These are phyloP conservation scores for Capreolus pygargus DNA, from an alignment of 2,113 vertebrate species.

Conservation along the genomic window DNA sequence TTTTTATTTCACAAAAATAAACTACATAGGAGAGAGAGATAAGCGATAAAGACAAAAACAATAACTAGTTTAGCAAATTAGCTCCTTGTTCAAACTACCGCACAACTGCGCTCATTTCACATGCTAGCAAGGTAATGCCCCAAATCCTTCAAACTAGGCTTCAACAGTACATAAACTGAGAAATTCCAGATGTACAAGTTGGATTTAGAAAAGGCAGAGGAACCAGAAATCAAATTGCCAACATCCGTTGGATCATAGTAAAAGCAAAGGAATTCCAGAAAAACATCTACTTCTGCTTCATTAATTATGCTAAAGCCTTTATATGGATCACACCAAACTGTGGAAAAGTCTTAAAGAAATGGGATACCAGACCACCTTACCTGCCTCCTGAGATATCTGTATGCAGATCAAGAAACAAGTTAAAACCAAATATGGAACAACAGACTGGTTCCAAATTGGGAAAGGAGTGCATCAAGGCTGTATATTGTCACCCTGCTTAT, in stretches of 20 bases:
- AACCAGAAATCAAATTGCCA: neutral
- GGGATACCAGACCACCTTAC: neutral
- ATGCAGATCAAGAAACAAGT: neutral
- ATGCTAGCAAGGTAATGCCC: neutral
- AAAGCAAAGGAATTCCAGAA: neutral
- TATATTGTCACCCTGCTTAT: neutral
- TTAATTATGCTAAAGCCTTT: neutral
- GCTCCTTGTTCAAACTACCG: neutral
- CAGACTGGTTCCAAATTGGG: neutral
- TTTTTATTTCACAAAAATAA: conserved; percentile 34
- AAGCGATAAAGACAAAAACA: neutral
- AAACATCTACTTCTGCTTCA: neutral
- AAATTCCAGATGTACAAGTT: neutral
- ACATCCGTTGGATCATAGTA: neutral
- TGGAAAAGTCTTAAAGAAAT: neutral
- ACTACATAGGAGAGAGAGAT: neutral
- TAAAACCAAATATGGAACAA: neutral
- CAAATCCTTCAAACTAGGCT: neutral
- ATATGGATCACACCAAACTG: neutral
- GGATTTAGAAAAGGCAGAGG: neutral
- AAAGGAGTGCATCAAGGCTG: neutral
- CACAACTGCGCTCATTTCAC: neutral
- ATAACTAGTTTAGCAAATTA: neutral
- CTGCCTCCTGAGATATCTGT: neutral
- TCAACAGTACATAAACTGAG: neutral